phyloP scores from a whole-genome alignment of 2,888 invertebrate species.

The Thelaira solivaga region DNA sequence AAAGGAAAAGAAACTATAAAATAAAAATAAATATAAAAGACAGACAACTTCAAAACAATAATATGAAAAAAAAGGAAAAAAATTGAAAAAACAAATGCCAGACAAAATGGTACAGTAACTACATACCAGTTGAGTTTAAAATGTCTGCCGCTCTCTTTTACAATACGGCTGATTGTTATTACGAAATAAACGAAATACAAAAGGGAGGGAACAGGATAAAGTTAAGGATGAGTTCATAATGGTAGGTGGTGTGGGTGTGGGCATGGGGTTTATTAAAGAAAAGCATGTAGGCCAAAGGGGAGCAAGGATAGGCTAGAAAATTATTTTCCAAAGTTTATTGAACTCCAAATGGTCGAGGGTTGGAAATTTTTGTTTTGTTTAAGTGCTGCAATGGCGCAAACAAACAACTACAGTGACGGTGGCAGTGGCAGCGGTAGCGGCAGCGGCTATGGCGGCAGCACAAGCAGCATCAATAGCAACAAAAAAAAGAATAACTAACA shows the following conservation, averaged over 20 bases:
- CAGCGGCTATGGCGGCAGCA: neutral
- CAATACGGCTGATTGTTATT: slow-evolving; percentile 24
- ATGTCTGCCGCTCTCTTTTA: slow-evolving; percentile 14
- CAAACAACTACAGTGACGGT: neutral
- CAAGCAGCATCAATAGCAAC: neutral
- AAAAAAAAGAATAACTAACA: neutral
- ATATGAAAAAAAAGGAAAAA: slow-evolving; percentile 5
- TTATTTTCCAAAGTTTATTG: slow-evolving; percentile 57
- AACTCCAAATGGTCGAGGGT: slow-evolving; percentile 60
- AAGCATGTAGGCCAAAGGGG: slow-evolving; percentile 11
- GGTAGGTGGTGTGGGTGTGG: neutral
- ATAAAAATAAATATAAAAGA: too few relatives aligned
- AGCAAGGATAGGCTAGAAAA: slow-evolving; percentile 47
- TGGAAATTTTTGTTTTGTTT: slow-evolving; percentile 48
- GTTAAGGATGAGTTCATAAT: neutral
- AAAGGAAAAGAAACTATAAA: slow-evolving; percentile 22
- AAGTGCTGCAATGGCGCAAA: slow-evolving; percentile 19
- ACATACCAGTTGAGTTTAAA: slow-evolving; percentile 40
- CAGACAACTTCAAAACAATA: too few relatives aligned
- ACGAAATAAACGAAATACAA: neutral
- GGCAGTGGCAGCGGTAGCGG: neutral
- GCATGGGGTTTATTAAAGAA: neutral
- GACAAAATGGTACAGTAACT: slow-evolving; percentile 57
- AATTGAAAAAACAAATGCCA: slow-evolving; percentile 27
- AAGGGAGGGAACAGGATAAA: neutral